phyloP scores from a whole-genome alignment of 1,140 invertebrate genomes.

The Matsumurasca onukii region DNA sequence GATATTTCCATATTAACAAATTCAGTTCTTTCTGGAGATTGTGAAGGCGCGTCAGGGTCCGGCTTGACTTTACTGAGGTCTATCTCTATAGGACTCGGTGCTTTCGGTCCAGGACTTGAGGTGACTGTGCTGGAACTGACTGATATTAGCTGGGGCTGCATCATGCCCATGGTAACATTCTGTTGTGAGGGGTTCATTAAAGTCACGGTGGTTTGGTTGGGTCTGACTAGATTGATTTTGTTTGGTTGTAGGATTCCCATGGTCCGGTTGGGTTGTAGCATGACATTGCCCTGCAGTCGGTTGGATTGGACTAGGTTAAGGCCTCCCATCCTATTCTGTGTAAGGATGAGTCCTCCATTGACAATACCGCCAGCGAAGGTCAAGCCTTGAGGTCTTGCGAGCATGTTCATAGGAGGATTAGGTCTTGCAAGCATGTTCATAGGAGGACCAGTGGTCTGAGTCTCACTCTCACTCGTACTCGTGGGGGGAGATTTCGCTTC shows the following conservation, averaged over 20 bases:
- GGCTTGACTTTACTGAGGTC: slow-evolving; percentile 10
- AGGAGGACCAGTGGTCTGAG: too few species aligned
- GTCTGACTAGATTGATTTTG: slow-evolving; percentile 3
- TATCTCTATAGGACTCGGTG: not conserved
- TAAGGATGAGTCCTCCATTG: slow-evolving; percentile 4
- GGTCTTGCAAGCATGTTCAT: too few species aligned
- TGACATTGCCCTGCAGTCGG: not conserved
- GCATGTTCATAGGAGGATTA: too few species aligned
- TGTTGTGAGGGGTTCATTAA: too few species aligned
- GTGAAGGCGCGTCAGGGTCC: not conserved
- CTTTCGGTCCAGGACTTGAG: not conserved
- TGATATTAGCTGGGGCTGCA: too few species aligned
- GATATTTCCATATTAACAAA: slow-evolving; percentile 13
- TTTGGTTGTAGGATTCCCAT: not conserved
- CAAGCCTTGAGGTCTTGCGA: too few species aligned
- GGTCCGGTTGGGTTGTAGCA: slow-evolving; percentile 9
- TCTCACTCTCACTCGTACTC: too few species aligned
- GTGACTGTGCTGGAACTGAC: not conserved
- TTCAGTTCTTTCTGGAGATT: not conserved
- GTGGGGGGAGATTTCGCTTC: too few species aligned
- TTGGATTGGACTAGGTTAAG: not conserved
- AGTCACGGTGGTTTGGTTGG: too few species aligned
- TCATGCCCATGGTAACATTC: too few species aligned
- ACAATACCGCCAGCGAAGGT: not conserved
- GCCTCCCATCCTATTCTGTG: not conserved